Evolutionary conservation across 1,140 invertebrate genomes (phyloP), one percentile per base, ranked within the genome.

Genomic region (Bombyx mandarina): DNA sequence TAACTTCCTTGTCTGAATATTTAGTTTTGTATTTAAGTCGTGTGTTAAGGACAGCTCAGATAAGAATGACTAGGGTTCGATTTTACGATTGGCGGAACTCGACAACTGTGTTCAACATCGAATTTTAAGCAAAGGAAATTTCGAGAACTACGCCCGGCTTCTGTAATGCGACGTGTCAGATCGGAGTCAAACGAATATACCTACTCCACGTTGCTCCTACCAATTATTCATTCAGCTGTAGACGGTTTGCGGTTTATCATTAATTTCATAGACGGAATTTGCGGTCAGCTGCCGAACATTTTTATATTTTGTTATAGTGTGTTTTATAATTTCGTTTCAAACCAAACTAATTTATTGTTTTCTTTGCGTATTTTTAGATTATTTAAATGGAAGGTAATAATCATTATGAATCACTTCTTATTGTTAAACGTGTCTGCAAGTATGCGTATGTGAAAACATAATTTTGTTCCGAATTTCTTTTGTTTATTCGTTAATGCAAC

Each of bases 61-160:
- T 69, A 65, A 71, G 64, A 71, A 62, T 60, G 71, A 67, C 66
- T 58, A 67, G 64, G 69, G 58, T 72, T 75, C 79, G 82, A 83
- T 84, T 84, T 86, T 80, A 84, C 76, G 81, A 81, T 68, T 74
- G 67, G 63, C 62, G 71, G 70, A 73, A 73, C 76, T 77, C 75
- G 60, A 71, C 71, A 69, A 70, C 69, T 67, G 69, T 70, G 48
- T 49, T 75, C 65, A 69, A 65, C 79, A 79, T 83, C 80, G 75
- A 83, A 79, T 86, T 83, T 82, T 78, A 77, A 86, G 74, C 75
- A 70, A 65, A 64, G 79, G 12, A 76, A 79, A 82, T 82, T 79
- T 75, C 67, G 75, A 75, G 77, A 73, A 71, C 70, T 66, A 65
- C 35, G 43, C 69, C 56, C 65, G 62, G 67, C 65, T 71, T 66